phyloP scores from a whole-genome alignment of 2,797 vertebrate species.

The Simalia tracyae region DNA sequence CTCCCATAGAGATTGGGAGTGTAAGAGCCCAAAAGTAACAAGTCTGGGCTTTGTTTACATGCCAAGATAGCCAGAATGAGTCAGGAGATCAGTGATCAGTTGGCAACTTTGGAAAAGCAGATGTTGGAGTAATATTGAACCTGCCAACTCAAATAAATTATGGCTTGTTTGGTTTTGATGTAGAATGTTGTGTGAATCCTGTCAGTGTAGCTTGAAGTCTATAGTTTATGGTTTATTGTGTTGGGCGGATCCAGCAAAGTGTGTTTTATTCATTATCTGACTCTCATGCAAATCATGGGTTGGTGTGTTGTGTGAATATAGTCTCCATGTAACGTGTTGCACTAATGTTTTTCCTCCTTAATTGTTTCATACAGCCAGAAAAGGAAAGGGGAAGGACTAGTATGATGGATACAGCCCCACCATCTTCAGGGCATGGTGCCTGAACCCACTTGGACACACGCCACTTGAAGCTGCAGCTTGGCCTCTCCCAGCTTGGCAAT shows the following conservation, averaged over 20 bases:
- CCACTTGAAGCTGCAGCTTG: constrained; percentile 45
- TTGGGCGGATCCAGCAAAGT: neutral
- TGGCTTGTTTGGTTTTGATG: accelerated
- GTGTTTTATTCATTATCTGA: neutral
- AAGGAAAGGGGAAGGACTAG: constrained; percentile 84
- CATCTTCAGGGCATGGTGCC: constrained; percentile 20
- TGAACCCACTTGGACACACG: constrained; percentile 34
- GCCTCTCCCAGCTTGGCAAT: constrained; percentile 25
- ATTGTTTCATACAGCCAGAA: constrained; percentile 78
- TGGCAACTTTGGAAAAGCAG: neutral
- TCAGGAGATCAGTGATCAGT: neutral
- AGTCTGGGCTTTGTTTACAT: neutral
- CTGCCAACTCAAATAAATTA: neutral
- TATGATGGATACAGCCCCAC: constrained; percentile 37
- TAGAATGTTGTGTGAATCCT: neutral
- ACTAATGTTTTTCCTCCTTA: constrained; percentile 46
- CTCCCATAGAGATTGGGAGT: neutral
- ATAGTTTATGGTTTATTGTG: neutral
- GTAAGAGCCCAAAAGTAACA: neutral
- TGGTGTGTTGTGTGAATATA: neutral
- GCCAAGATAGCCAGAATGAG: neutral
- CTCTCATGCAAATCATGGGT: neutral
- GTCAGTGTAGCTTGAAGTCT: neutral
- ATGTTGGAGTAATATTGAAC: accelerated
- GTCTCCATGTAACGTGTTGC: neutral